A percentile compares a stretch with the other conserved stretches of the same genome.
Evolutionary conservation across 2,888 invertebrate genomes (phyloP).

Genomic region (Cacoxenus indagator): DNA sequence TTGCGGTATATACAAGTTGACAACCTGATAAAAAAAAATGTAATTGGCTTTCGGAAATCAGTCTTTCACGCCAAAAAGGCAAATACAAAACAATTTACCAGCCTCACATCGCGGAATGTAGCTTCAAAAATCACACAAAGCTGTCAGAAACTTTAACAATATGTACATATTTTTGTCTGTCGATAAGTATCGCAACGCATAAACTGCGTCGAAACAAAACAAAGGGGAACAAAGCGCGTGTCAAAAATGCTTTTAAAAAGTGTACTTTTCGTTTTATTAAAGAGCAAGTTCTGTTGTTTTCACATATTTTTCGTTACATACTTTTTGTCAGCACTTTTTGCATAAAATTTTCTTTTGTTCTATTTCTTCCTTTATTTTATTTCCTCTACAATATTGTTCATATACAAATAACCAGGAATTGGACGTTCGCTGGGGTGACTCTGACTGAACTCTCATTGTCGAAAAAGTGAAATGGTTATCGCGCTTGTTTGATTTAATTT

Average conservation of each 20-base stretch:
- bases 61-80: not conserved
- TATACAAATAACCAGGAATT: not conserved
- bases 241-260: slow-evolving; percentile 7
- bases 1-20: too few species aligned
- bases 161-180: not conserved
- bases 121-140: not conserved
- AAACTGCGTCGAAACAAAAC: not conserved
- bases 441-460: not conserved
- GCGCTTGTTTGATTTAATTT: slow-evolving; percentile 65
- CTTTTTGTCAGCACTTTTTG: not conserved
- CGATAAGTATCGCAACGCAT: not conserved
- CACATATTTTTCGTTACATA: not conserved
- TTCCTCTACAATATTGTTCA: not conserved
- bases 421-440: not conserved
- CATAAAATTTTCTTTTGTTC: not conserved
- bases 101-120: not conserved
- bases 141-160: not conserved
- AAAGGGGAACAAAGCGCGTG: not conserved
- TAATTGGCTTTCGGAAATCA: not conserved
- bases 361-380: not conserved
- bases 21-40: too few species aligned
- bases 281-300: not conserved
- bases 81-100: not conserved
- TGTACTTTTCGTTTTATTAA: not conserved
- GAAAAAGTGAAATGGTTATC: slow-evolving; percentile 59